These are phyloP conservation scores for Aspidiotus rigidus DNA, from an alignment of 2,888 invertebrate species.

Conservation along the genomic window DNA sequence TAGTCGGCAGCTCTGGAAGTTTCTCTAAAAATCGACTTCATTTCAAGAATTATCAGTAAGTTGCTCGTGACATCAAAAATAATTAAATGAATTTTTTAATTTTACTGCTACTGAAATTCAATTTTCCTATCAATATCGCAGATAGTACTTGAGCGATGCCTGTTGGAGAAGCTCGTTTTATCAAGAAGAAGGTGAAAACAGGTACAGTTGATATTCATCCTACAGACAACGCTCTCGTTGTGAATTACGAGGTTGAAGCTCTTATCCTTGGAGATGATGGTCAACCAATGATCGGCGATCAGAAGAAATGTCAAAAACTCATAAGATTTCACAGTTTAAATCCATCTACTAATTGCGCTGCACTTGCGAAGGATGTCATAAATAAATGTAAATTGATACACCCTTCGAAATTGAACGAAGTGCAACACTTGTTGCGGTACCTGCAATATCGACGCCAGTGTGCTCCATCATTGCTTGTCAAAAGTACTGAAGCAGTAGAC, in stretches of 20 bases:
- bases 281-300: conserved; percentile 70
- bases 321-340: conserved; percentile 72
- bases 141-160: conserved; percentile 19
- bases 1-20: too few relatives aligned
- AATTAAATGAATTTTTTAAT: too few relatives aligned
- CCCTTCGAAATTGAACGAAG: conserved; percentile 67
- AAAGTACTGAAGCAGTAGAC: conserved; percentile 34
- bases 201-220: conserved; percentile 82
- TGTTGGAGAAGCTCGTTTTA: conserved; percentile 34
- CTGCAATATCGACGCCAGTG: conserved; percentile 49
- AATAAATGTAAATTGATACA: conserved; percentile 78
- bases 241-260: conserved; percentile 78
- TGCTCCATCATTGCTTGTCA: conserved; percentile 16
- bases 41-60: too few relatives aligned
- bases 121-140: too few relatives aligned
- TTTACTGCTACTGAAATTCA: too few relatives aligned
- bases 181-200: conserved; percentile 58
- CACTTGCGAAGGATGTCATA: conserved; percentile 72
- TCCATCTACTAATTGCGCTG: conserved; percentile 65
- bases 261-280: conserved; percentile 71
- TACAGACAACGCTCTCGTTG: conserved; percentile 72
- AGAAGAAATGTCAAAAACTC: conserved; percentile 73
- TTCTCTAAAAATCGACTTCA: too few relatives aligned
- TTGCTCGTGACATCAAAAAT: too few relatives aligned
- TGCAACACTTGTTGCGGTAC: conserved; percentile 79